These are phyloP conservation scores for Geotrupes spiniger DNA, from an alignment of 2,888 invertebrate species.

Conservation along the genomic window DNA sequence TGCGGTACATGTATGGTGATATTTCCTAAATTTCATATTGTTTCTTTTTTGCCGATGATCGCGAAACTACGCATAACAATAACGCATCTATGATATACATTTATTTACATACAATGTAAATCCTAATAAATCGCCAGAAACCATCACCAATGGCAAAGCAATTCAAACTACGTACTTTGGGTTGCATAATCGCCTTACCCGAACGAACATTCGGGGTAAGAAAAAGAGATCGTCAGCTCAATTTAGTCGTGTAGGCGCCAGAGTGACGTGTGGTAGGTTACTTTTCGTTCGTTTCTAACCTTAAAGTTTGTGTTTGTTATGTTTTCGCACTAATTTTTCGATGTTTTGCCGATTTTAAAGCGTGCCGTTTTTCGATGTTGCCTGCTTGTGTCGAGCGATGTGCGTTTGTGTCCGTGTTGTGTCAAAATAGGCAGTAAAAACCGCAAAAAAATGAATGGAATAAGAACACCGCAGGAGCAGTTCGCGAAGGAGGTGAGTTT, in stretches of 20 bases:
- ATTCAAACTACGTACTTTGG: conserved; percentile 10
- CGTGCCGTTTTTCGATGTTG: conserved; percentile 15
- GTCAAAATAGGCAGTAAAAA: conserved; percentile 17
- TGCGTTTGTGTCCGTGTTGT: conserved; percentile 18
- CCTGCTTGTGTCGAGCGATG: conserved; percentile 13
- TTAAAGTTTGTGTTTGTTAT: conserved; percentile 21
- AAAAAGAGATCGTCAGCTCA: conserved; percentile 36
- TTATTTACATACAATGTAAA: too few relatives aligned
- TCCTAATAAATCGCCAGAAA: too few relatives aligned
- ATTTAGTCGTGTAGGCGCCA: conserved; percentile 38
- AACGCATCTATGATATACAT: too few relatives aligned
- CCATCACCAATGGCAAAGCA: too few relatives aligned
- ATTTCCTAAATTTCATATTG: too few relatives aligned
- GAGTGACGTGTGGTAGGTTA: conserved; percentile 43
- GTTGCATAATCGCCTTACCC: conserved; percentile 16
- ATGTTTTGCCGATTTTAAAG: conserved; percentile 1
- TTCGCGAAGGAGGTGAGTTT: conserved; percentile 21
- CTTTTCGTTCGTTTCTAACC: conserved; percentile 30
- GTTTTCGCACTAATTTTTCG: conserved; percentile 8
- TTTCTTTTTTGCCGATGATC: too few relatives aligned
- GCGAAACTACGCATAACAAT: too few relatives aligned
- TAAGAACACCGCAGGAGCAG: conserved; percentile 18
- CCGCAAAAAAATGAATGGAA: conserved; percentile 19
- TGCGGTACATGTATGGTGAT: too few relatives aligned
- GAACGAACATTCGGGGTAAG: not conserved